Evolutionary conservation across 2,797 vertebrate species (phyloP).

Genomic region (Melanotaenia parkinsoni): DNA sequence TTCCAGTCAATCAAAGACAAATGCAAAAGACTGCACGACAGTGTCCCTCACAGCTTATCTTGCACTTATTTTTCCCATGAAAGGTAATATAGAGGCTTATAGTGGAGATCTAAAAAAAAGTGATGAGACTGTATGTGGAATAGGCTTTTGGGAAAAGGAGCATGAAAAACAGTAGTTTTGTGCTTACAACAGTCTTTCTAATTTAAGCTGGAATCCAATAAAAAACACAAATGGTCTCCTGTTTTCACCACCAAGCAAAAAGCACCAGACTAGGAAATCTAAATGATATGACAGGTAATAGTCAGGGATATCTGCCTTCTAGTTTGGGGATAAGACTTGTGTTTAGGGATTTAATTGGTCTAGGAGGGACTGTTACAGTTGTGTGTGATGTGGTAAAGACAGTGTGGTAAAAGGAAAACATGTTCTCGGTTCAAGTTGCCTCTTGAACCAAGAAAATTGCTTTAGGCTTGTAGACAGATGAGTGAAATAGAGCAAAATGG

Average conservation of each 20-base stretch:
- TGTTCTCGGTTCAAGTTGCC: slow-evolving; percentile 7
- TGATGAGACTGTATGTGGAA: background rate
- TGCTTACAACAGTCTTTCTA: slow-evolving; percentile 17
- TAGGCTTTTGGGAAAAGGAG: slow-evolving; percentile 18
- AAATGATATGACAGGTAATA: slow-evolving; percentile 43
- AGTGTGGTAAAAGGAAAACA: background rate
- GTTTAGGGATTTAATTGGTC: slow-evolving; percentile 51
- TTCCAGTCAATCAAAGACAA: background rate
- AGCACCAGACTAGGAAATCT: slow-evolving; percentile 41
- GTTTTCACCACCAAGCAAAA: slow-evolving; percentile 13
- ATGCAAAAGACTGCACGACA: background rate
- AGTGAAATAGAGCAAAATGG: slow-evolving; percentile 8
- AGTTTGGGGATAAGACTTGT: slow-evolving; percentile 26
- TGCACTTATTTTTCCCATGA: background rate
- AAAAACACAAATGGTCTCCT: slow-evolving; percentile 18
- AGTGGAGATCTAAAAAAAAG: background rate
- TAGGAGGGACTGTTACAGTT: slow-evolving; percentile 12
- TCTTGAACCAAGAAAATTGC: background rate
- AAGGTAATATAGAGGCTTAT: background rate
- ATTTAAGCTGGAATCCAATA: slow-evolving; percentile 19
- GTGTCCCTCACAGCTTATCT: background rate
- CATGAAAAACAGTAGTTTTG: slow-evolving; percentile 14
- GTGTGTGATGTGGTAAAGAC: background rate
- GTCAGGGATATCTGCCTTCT: slow-evolving; percentile 45
- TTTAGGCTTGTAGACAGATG: slow-evolving; percentile 2